These are phyloP conservation scores for Frieseomelitta varia DNA, from an alignment of 1,140 invertebrate species.

Conservation along the genomic window DNA sequence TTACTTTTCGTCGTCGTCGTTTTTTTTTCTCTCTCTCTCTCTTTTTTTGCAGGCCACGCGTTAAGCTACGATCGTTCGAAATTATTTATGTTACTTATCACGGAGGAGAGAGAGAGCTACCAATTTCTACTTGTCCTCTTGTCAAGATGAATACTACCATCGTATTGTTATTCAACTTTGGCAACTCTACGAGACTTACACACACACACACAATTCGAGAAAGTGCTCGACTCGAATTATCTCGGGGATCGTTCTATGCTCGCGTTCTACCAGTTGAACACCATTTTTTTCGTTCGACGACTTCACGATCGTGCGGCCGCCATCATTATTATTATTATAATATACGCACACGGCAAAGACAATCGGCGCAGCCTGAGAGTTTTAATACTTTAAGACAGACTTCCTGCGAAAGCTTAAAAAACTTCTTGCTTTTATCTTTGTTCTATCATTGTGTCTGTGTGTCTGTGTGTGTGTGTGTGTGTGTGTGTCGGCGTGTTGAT, in stretches of 20 bases:
- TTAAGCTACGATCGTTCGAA: conserved; percentile 4
- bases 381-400: conserved; percentile 58
- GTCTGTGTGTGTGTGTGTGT: not conserved
- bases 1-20: not conserved
- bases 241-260: not conserved
- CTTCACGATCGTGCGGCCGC: conserved; percentile 31
- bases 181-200: not conserved
- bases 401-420: conserved; percentile 62
- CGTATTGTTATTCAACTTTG: not conserved
- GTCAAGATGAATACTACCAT: not conserved
- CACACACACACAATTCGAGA: not conserved
- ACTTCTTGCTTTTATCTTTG: conserved; percentile 4
- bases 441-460: not conserved
- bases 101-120: not conserved
- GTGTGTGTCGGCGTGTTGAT: not conserved
- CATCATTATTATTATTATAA: not conserved
- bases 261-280: conserved; percentile 26
- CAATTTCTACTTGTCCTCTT: not conserved
- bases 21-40: too few relatives aligned
- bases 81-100: not conserved
- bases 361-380: conserved; percentile 53
- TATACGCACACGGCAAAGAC: conserved; percentile 40
- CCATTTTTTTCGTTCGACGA: conserved; percentile 15
- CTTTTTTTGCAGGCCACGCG: not conserved
- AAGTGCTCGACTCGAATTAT: not conserved